Evolutionary conservation across 2,888 invertebrate species (phyloP), one percentile per base, ranked within the genome.

Genomic region (Hirtodrosophila duncani): DNA sequence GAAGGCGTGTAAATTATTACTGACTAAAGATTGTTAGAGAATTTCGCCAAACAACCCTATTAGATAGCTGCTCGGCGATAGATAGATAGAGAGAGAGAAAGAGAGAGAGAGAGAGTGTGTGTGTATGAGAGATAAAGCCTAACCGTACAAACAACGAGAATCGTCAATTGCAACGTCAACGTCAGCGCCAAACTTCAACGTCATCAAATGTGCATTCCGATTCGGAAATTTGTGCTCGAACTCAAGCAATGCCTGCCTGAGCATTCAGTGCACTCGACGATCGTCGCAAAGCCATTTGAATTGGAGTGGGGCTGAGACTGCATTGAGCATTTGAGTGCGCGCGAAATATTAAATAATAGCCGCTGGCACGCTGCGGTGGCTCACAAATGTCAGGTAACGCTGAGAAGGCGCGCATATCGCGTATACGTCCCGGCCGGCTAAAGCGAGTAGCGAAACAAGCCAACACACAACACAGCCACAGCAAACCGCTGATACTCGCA

Each of bases 301-400:
- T 7, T 23, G 23, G n/a, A 24, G 30, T 23, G 31, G 24, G 24
- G 17, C 46, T 33, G 33, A 8, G 43, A 44, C 20, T 26, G 41
- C 9, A 9, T 10, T 4, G 7, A 26, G n/a, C 11, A 16, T 10
- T 23, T 30, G 38, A 16, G 30, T 43, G 18, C 30, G 18, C 17
- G 14, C 8, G 17, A 37, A 37, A 24, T 79, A 67, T 80, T 80
- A 75, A 72, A 77, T 72, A 72, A 80, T 67, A 80, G 64, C 65
- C 57, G 75, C 42, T 39, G 37, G 46, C 42, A 29, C 41, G 55
- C 33, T 36, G 39, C n/a, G 21, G 39, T 20, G 39, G 31, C 55
- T 41, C 49, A 37, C 69, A 39, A 56, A 44, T 65, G 51, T 43
- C 67, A 60, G 71, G 66, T 55, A 72, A 57, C 38, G 53, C 51